Base-by-base conservation (phyloP, 1,140 invertebrate genomes). In the Spodoptera frugiperda region DNA sequence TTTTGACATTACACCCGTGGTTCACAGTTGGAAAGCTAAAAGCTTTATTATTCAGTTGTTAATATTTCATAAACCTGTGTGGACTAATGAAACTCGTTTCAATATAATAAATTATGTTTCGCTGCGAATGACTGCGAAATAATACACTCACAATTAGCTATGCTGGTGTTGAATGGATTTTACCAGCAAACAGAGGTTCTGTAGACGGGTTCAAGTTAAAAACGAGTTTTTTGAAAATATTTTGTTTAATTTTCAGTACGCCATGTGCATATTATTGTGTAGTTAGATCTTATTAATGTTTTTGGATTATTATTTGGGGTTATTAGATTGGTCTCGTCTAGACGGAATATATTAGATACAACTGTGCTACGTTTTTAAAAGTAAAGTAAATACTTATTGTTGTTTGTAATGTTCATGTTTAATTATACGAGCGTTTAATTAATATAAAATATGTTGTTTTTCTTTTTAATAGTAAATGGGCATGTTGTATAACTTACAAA, bases 61-160 rank as follows among this genome's bases (percentile, higher is more conserved):
- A 76, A 71, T 71, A 71, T 73, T 80, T 77, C 76, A 77, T 80
- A 72, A 57, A 30, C 44, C 53, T 48, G 71, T 33, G 61, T 46
- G 71, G 77, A 68, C 74, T 77, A 78, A 78, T 82, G 74, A 82
- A 82, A 80, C 57, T 61, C 61, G 76, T 80, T 77, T 75, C 70
- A 67, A 81, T 78, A 79, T 77, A 76, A 79, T 78, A 78, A 81
- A 81, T 81, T 77, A 81, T 78, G 44, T 65, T 78, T 21, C 21
- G 17, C 11, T 53, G 48, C 46, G 73, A 76, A 63, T 72, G 39
- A 61, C 57, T 57, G 71, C 33, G 30, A 77, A 74, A 79, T 76
- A 77, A 74, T 74, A 74, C 63, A 78, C 46, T 75, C 25, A 61
- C 39, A 65, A 77, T 82, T 79, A 77, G 73, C 55, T 46, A 68